Evolutionary conservation across 2,888 invertebrate species (phyloP), one percentile per base, ranked within the genome.

Genomic region (Agonopterix arenella): DNA sequence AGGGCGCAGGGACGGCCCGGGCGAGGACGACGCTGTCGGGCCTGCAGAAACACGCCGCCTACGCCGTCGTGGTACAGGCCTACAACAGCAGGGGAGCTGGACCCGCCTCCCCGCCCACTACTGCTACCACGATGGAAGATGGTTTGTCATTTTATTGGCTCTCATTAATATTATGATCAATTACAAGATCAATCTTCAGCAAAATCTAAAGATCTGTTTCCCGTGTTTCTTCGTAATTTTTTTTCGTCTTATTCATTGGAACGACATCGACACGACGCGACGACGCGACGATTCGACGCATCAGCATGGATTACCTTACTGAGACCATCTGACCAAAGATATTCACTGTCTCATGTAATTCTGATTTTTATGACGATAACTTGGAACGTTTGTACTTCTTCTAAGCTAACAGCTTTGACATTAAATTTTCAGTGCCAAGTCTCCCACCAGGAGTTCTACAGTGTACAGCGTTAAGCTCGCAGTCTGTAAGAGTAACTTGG

Each of bases 61-160:
- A 96, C 69, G 94, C 93, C 60, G 93, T 96, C 36, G 93, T 96
- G 44, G 95, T 96, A 2, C 96, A 96, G 80, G 96, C 96, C 18
- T 96, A 96, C 72, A 96, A 96, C 61, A 95, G 94, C 67, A 91
- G 95, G 66, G 96, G 96, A 18, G 94, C 95, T 45, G 96, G 96
- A 0, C 96, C 96, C 1, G 93, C 95, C 9, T 96, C 95, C 42
- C 93, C 94, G 52, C 94, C 95, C 40, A 93, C 95, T 45, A 93
- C 93, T 46, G 93, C 94, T 4, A 92, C 94, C 63, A 96, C 96
- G 49, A 91, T 95, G 83, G 96, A 96, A 89, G 96, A 96, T 82
- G 94, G 95, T 94, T 28, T 28, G 28, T 28, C 4, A 28, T 28
- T 28, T 18, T 18, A 28, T 28, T 5, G 28, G 1, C 28, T 28